Percentiles rank a stretch among this genome's conserved stretches.
Conservation (phyloP, 2,113 vertebrate species). For the Syngnathoides biaculeatus region DNA sequence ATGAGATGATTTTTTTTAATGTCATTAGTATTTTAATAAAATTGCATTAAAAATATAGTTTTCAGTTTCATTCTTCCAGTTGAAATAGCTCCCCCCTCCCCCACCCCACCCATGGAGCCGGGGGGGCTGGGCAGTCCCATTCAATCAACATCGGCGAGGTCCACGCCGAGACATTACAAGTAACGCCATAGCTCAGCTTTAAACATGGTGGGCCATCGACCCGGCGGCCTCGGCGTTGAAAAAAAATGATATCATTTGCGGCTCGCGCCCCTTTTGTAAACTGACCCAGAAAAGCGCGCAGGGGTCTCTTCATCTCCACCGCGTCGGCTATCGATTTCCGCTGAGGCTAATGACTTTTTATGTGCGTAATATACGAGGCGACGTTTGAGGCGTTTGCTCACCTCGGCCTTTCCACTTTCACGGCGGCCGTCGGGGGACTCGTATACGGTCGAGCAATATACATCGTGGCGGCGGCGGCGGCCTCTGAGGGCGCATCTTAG, state of each 20-base stretch:
- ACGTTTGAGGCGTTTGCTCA: slow-evolving; percentile 51
- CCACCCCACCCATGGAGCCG: background rate
- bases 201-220: slow-evolving; percentile 50
- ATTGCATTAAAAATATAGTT: too few relatives aligned
- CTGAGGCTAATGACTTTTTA: slow-evolving; percentile 72
- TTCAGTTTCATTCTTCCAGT: background rate
- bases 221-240: background rate
- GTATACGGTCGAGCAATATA: background rate
- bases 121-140: slow-evolving; percentile 7
- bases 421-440: background rate
- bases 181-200: slow-evolving; percentile 58
- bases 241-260: slow-evolving; percentile 58
- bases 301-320: slow-evolving; percentile 67
- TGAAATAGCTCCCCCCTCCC: background rate
- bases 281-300: slow-evolving; percentile 64
- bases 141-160: slow-evolving; percentile 54
- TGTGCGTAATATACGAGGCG: slow-evolving; percentile 62
- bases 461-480: background rate
- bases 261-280: slow-evolving; percentile 52
- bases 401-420: slow-evolving; percentile 29
- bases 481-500: background rate
- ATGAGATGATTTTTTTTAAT: too few relatives aligned
- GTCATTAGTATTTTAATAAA: too few relatives aligned
- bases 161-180: slow-evolving; percentile 38
- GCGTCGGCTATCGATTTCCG: slow-evolving; percentile 52